phyloP scores from a whole-genome alignment of 2,888 invertebrate species.

The Pegoplata infirma region DNA sequence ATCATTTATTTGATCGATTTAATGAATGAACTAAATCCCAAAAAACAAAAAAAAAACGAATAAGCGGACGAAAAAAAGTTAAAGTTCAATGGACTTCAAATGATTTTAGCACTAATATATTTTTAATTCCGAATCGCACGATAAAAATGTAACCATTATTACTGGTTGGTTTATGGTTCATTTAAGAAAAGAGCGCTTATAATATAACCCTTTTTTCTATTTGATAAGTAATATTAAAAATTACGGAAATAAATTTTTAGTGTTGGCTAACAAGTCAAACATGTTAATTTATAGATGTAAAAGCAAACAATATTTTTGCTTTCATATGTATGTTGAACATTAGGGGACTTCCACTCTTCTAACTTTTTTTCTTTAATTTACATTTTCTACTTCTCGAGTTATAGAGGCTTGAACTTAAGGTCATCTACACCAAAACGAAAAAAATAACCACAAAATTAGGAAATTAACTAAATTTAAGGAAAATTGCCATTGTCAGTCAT shows the following conservation, averaged over 20 bases:
- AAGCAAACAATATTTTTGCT: background rate
- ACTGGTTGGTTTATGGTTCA: background rate
- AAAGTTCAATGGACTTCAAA: slow-evolving; percentile 44
- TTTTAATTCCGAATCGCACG: background rate
- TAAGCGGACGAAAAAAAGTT: background rate
- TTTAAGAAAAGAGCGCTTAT: no score
- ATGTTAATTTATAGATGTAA: background rate
- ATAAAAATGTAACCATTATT: background rate
- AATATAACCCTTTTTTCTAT: no score
- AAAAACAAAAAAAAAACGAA: background rate
- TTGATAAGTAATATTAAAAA: background rate
- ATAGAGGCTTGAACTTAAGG: no score
- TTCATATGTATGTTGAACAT: no score
- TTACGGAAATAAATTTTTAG: background rate
- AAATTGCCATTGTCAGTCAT: no score
- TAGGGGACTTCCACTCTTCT: no score
- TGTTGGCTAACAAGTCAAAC: background rate
- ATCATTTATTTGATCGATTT: slow-evolving; percentile 36
- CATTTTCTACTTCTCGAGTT: no score
- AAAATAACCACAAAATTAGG: no score
- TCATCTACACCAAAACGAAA: no score
- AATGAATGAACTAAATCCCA: slow-evolving; percentile 30
- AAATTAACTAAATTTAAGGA: no score
- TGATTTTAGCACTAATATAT: slow-evolving; percentile 4
- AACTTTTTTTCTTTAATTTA: no score